These are phyloP conservation scores for Drosophila niveifrons DNA, from an alignment of 2,888 invertebrate species.

Conservation along the genomic window DNA sequence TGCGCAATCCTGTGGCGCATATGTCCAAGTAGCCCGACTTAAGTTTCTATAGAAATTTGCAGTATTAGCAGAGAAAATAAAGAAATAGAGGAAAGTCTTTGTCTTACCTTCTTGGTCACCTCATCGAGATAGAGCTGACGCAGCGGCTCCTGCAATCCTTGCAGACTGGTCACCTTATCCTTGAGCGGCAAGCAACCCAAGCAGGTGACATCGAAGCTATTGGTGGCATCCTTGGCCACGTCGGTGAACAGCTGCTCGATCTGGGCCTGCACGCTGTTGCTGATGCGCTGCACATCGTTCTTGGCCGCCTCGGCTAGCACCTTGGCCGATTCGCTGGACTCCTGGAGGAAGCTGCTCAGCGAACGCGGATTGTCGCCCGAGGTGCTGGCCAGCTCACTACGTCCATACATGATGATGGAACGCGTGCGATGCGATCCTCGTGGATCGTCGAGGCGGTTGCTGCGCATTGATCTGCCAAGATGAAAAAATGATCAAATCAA, in stretches of 20 bases:
- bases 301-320: constrained; percentile 78
- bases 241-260: constrained; percentile 95
- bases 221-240: constrained; percentile 88
- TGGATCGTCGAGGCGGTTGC: constrained; percentile 85
- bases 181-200: constrained; percentile 92
- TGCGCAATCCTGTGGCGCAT: constrained; percentile 88
- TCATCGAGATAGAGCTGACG: constrained; percentile 89
- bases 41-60: constrained; percentile 68
- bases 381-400: constrained; percentile 84
- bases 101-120: constrained; percentile 81
- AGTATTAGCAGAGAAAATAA: background rate
- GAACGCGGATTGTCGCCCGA: constrained; percentile 80
- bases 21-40: constrained; percentile 84
- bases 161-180: constrained; percentile 92
- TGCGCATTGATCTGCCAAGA: constrained; percentile 81
- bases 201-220: constrained; percentile 91
- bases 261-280: constrained; percentile 93
- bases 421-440: constrained; percentile 85
- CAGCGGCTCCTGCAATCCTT: constrained; percentile 93
- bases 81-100: no score
- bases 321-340: constrained; percentile 72
- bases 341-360: constrained; percentile 80
- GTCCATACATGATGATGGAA: constrained; percentile 85
- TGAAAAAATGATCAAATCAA: no score
- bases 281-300: constrained; percentile 85